Percentiles rank a stretch among this genome's conserved stretches.
These are phyloP conservation scores for Zaprionus bogoriensis DNA, from an alignment of 2,888 invertebrate species.

Conservation along the genomic window DNA sequence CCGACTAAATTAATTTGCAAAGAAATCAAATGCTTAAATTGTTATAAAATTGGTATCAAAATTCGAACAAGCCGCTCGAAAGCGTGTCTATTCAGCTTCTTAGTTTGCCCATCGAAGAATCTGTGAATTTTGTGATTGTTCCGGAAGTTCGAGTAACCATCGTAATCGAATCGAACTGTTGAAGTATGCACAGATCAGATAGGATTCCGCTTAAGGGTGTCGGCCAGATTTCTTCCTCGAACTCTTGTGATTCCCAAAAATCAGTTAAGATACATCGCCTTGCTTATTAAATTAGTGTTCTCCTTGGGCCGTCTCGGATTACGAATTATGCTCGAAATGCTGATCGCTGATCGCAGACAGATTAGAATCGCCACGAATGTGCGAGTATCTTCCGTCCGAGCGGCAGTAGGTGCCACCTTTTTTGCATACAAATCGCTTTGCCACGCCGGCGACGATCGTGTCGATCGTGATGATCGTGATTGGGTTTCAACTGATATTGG, in stretches of 20 bases:
- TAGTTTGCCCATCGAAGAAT: too few relatives aligned
- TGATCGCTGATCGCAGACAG: conserved; percentile 5
- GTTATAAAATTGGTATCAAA: too few relatives aligned
- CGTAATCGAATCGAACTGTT: too few relatives aligned
- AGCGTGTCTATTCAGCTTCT: too few relatives aligned
- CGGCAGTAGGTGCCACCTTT: background rate
- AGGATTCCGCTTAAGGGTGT: background rate
- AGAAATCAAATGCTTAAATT: background rate
- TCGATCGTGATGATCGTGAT: conserved; percentile 20
- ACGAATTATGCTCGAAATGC: conserved; percentile 2
- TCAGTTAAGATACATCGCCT: background rate
- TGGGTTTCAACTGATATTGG: conserved; percentile 12
- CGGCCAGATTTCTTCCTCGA: background rate
- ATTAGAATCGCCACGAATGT: conserved; percentile 1
- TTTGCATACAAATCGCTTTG: conserved; percentile 31
- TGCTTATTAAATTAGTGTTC: background rate
- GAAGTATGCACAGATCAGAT: too few relatives aligned
- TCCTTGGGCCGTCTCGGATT: background rate
- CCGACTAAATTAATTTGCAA: background rate
- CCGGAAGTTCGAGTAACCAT: too few relatives aligned
- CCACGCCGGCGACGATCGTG: background rate
- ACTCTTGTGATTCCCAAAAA: background rate
- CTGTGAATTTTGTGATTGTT: too few relatives aligned
- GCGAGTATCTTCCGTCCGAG: conserved; percentile 14
- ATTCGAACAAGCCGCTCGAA: too few relatives aligned